Evolutionary conservation across 2,113 vertebrate species (phyloP), one percentile per base, ranked within the genome.

Genomic region (Pithys albifrons): DNA sequence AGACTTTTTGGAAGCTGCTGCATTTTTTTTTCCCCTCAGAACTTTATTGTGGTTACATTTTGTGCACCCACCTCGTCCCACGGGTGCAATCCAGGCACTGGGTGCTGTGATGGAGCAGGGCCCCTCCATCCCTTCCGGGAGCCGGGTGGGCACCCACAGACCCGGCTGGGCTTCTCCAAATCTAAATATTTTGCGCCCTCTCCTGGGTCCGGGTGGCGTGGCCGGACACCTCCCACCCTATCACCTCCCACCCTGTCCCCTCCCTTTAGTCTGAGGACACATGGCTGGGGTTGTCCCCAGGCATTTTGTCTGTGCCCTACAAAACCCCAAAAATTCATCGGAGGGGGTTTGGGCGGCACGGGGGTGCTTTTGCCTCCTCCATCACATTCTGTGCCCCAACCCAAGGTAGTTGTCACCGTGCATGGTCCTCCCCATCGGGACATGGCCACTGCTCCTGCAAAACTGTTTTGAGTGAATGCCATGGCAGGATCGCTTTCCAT

Each of bases 141-240:
- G 41, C 72, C 0, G 3, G 29, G 29, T 28, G 81, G 77, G 61
- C 66, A 77, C 46, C n/a, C 59, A 15, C 39, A 41, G 51, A 24
- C n/a, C 15, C 45, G 9, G 41, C 24, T 16, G 49, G 20, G 28
- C 48, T 85, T 45, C 72, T 95, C 75, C 86, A 95, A 94, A 95
- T 85, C 78, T 96, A 57, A 95, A 83, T 88, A 66, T 85, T 93
- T 96, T 97, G 96, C 96, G 96, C 96, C 96, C 96, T 94, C 96
- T 96, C 96, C 96, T 95, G 96, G 96, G 96, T 95, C 92, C 25
- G 7, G 75, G 19, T 18, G 88, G 92, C 3, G 91, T 70, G 92
- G 72, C 67, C 90, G 4, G 3, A 9, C 5, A 6, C 33, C 64
- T 82, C 54, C 57, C 45, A 18, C 35, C n/a, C 55, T 5, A 24